Conservation (phyloP, 2,888 invertebrate species). For the Hypomecis atomaria region DNA sequence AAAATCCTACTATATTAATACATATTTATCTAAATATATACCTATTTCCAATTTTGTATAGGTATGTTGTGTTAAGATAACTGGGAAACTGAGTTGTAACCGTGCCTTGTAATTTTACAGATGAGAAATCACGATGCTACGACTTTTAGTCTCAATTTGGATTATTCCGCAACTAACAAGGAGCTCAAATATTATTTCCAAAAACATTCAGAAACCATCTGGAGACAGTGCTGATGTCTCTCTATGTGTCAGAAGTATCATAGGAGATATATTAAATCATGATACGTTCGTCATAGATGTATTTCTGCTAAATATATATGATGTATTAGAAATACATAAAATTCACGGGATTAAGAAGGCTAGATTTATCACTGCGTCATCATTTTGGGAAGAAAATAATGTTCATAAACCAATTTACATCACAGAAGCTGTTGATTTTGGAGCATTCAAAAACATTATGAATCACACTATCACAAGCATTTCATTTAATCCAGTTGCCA, state of each 20-base stretch:
- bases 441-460: constrained; percentile 45
- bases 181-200: neutral
- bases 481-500: constrained; percentile 52
- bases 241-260: neutral
- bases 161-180: neutral
- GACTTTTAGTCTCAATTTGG: constrained; percentile 14
- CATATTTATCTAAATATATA: too few species aligned
- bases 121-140: constrained; percentile 13
- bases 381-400: constrained; percentile 39
- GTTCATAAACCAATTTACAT: constrained; percentile 48
- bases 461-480: constrained; percentile 39
- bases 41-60: too few species aligned
- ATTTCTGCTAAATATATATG: constrained; percentile 46
- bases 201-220: neutral
- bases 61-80: too few species aligned
- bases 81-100: too few species aligned
- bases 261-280: neutral
- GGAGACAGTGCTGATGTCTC: neutral
- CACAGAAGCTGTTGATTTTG: constrained; percentile 42
- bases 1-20: too few species aligned
- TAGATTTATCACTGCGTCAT: constrained; percentile 46
- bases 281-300: constrained; percentile 31
- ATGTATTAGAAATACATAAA: constrained; percentile 38
- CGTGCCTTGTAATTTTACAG: too few species aligned
- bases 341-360: constrained; percentile 43